phyloP scores from a whole-genome alignment of 2,113 vertebrate species.

The Candoia aspera region DNA sequence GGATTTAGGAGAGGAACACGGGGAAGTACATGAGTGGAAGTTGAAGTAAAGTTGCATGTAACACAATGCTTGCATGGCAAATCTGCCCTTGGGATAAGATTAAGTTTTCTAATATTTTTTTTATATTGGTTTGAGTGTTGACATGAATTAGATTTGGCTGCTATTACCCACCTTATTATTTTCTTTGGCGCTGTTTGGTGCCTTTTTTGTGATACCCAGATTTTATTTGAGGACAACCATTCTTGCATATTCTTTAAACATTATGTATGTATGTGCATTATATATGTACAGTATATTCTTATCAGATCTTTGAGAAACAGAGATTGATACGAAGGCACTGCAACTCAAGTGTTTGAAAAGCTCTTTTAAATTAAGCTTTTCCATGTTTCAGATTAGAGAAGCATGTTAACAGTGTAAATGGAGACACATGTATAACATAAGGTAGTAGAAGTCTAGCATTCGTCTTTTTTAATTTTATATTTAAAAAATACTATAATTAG shows the following conservation, averaged over 20 bases:
- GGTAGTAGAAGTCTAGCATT: not conserved
- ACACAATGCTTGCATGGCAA: not conserved
- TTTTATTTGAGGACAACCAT: slow-evolving; percentile 28
- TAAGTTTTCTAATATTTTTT: not conserved
- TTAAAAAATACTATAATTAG: not conserved
- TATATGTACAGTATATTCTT: no score
- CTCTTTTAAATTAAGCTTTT: slow-evolving; percentile 9
- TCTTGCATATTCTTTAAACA: slow-evolving; percentile 5
- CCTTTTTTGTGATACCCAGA: slow-evolving; percentile 2
- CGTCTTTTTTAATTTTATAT: not conserved
- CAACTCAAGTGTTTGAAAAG: not conserved
- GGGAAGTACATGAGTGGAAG: not conserved
- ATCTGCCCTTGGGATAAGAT: not conserved
- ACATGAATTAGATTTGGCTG: not conserved
- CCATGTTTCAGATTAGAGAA: not conserved
- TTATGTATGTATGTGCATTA: not conserved
- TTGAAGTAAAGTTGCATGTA: not conserved
- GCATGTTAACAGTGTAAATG: not conserved
- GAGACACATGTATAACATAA: not conserved
- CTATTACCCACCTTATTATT: not conserved
- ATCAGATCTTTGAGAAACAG: not conserved
- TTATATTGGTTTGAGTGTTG: not conserved
- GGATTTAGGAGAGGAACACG: not conserved
- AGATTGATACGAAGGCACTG: not conserved
- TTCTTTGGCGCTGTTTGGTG: not conserved